phyloP scores from a whole-genome alignment of 2,113 vertebrate species.

The Lucifuga dentata region DNA sequence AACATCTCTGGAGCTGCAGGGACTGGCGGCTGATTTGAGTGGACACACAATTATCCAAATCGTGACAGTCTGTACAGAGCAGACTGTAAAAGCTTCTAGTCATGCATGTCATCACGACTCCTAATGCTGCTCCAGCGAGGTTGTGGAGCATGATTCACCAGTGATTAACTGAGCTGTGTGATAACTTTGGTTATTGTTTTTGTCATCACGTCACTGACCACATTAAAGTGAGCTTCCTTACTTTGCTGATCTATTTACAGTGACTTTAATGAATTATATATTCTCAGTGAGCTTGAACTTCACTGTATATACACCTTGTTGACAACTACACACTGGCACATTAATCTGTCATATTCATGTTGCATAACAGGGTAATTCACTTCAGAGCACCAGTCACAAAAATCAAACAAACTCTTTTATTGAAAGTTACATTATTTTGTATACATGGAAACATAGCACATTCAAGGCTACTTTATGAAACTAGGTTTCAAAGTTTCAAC shows the following conservation, averaged over 20 bases:
- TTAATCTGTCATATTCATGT: constrained; percentile 36
- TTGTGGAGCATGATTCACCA: constrained; percentile 44
- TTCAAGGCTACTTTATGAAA: background rate
- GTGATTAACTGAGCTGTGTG: constrained; percentile 44
- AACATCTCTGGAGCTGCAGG: constrained; percentile 35
- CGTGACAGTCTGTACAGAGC: constrained; percentile 34
- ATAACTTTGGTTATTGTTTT: background rate
- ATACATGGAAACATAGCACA: constrained; percentile 1
- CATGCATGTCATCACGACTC: constrained; percentile 14
- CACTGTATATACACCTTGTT: constrained; percentile 15
- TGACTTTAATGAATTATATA: constrained; percentile 1
- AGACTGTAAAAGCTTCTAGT: constrained; percentile 15
- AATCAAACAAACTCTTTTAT: constrained; percentile 1
- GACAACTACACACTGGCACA: constrained; percentile 37
- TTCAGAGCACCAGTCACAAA: background rate
- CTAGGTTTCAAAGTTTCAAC: too few relatives aligned
- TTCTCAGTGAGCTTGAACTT: constrained; percentile 6
- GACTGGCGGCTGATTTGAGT: constrained; percentile 29
- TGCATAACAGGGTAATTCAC: constrained; percentile 56
- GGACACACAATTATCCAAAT: constrained; percentile 47
- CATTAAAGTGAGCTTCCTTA: background rate
- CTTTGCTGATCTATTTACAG: background rate
- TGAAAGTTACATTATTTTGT: constrained; percentile 7
- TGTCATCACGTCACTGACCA: background rate
- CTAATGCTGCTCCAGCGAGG: constrained; percentile 1